A percentile compares a stretch with the other conserved stretches of the same genome.
Evolutionary conservation across 2,888 invertebrate genomes (phyloP).

Genomic region (Eupeodes latifasciatus): DNA sequence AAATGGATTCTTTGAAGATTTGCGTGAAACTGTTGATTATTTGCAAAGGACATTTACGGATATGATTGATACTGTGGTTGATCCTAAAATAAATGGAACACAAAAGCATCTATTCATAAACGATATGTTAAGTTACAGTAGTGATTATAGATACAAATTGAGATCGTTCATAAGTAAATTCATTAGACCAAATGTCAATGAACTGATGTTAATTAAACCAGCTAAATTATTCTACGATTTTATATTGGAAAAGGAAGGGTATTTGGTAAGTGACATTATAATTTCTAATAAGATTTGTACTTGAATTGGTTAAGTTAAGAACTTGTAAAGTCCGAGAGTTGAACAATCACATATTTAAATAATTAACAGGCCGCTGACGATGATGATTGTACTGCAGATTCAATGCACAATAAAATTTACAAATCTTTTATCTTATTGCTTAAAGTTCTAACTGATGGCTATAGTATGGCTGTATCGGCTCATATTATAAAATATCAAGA

Average conservation of each 20-base stretch:
- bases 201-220: not conserved
- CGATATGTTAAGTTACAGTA: not conserved
- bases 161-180: not conserved
- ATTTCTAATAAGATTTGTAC: not conserved
- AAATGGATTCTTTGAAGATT: not conserved
- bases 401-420: not conserved
- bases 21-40: not conserved
- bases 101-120: not conserved
- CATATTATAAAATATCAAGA: constrained; percentile 3
- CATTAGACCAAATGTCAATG: not conserved
- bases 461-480: constrained; percentile 5
- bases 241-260: not conserved
- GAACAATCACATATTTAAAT: no score
- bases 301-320: no score
- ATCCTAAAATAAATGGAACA: not conserved
- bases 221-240: not conserved
- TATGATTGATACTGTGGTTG: not conserved
- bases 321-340: no score
- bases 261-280: constrained; percentile 18
- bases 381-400: not conserved
- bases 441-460: constrained; percentile 1
- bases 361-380: not conserved
- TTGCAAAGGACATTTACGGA: not conserved
- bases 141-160: not conserved
- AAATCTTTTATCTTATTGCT: not conserved